These are phyloP conservation scores for Rugalucina vietnamica DNA, from an alignment of 2,888 invertebrate genomes.

Conservation along the genomic window DNA sequence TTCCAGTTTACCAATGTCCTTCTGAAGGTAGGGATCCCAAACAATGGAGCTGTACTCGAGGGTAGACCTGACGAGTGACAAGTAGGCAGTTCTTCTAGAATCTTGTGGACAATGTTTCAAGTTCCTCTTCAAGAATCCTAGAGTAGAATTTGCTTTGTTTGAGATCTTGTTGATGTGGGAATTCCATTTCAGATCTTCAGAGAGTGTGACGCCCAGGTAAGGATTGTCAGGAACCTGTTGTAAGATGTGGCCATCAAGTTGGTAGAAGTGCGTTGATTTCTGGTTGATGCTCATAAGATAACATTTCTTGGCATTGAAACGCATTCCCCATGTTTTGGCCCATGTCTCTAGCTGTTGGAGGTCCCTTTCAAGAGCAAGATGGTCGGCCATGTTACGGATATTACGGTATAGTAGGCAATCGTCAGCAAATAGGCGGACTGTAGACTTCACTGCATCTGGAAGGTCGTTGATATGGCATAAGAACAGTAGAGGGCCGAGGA, in stretches of 20 bases:
- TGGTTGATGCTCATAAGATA: neutral
- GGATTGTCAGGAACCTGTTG: no score
- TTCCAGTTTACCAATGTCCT: no score
- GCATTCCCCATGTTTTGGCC: neutral
- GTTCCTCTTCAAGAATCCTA: no score
- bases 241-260: neutral
- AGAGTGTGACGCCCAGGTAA: no score
- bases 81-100: no score
- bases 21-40: no score
- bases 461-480: slow-evolving; percentile 30
- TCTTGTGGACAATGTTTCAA: no score
- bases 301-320: neutral
- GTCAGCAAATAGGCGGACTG: slow-evolving; percentile 31
- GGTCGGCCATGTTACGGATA: neutral
- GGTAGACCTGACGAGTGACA: no score
- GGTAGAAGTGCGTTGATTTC: neutral
- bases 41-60: no score
- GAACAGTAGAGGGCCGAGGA: slow-evolving; percentile 16
- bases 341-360: neutral
- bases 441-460: slow-evolving; percentile 27
- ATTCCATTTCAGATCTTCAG: no score
- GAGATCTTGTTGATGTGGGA: no score
- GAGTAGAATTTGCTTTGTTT: no score
- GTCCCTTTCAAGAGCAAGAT: neutral
- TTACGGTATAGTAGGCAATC: slow-evolving; percentile 29